These are phyloP conservation scores for Syngnathus typhle DNA, from an alignment of 2,113 vertebrate species.

Conservation along the genomic window DNA sequence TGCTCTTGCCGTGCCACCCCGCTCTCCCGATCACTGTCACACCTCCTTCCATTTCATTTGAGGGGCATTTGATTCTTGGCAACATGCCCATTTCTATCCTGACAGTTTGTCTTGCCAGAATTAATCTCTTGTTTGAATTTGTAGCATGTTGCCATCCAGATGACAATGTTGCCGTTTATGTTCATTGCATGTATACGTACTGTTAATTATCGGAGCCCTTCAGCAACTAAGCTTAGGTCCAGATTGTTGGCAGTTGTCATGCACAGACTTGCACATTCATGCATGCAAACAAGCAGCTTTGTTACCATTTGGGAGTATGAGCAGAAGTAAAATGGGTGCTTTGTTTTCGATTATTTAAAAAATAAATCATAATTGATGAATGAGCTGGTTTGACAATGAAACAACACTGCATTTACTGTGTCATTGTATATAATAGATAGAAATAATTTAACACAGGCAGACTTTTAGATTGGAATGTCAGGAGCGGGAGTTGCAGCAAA, in stretches of 20 bases:
- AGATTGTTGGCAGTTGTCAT: not conserved
- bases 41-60: constrained; percentile 41
- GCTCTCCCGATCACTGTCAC: constrained; percentile 28
- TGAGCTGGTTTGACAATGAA: constrained; percentile 65
- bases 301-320: constrained; percentile 13
- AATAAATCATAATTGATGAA: constrained; percentile 45
- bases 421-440: constrained; percentile 69
- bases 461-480: constrained; percentile 42
- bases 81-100: not conserved
- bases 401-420: constrained; percentile 66
- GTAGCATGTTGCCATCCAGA: not conserved
- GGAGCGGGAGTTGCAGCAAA: constrained; percentile 24
- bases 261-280: not conserved
- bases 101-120: constrained; percentile 1
- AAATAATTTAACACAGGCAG: constrained; percentile 49
- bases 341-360: constrained; percentile 47
- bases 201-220: not conserved
- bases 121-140: constrained; percentile 35
- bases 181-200: not conserved
- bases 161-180: not conserved
- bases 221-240: not conserved
- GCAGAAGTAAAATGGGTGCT: constrained; percentile 22
- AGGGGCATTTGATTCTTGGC: constrained; percentile 72
- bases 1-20: constrained; percentile 15
- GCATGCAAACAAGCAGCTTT: constrained; percentile 16